Base-by-base conservation (phyloP, 2,888 invertebrate genomes). In the Crocallis elinguaria region DNA sequence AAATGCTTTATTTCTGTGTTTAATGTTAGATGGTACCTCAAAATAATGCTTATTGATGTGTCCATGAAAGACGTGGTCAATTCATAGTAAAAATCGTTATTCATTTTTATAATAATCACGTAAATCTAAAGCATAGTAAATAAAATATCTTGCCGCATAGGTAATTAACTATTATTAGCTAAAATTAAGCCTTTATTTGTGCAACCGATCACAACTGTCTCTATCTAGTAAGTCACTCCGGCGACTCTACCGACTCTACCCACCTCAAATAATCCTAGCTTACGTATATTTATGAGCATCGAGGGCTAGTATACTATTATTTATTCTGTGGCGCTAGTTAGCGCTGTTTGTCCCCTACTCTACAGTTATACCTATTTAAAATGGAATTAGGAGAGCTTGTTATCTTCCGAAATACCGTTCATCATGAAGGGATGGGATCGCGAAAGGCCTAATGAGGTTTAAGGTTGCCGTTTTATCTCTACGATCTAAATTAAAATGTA, bases 311-410 rank as follows among this genome's bases (percentile, higher is more conserved):
- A n/a, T n/a, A n/a, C n/a, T n/a, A n/a, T n/a, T n/a, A n/a, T n/a
- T n/a, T n/a, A n/a, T n/a, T n/a, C n/a, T n/a, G n/a, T n/a, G n/a
- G n/a, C n/a, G n/a, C n/a, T n/a, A 58, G 55, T 55, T 58, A 58
- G 55, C 45, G 33, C 36, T 39, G 59, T 38, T 61, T 54, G 58
- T 55, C 43, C 43, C 48, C 19, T 29, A 8, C 45, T 23, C 42
- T 21, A 39, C 39, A 48, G 32, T 49, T 50, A 46, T 44, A 50
- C 45, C 54, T 57, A 42, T 58, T 62, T 62, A 56, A 63, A 63
- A 42, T 38, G 49, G 59, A 53, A 59, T 61, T 57, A 61, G 37
- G 43, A 52, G 49, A 52, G 58, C 17, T 52, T 50, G 63, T 58
- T 57, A 63, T 60, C 60, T 56, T 43, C 36, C 44, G 46, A 51